Base-by-base conservation (phyloP, 1,140 invertebrate genomes). In the Euura saliciscinereae region DNA sequence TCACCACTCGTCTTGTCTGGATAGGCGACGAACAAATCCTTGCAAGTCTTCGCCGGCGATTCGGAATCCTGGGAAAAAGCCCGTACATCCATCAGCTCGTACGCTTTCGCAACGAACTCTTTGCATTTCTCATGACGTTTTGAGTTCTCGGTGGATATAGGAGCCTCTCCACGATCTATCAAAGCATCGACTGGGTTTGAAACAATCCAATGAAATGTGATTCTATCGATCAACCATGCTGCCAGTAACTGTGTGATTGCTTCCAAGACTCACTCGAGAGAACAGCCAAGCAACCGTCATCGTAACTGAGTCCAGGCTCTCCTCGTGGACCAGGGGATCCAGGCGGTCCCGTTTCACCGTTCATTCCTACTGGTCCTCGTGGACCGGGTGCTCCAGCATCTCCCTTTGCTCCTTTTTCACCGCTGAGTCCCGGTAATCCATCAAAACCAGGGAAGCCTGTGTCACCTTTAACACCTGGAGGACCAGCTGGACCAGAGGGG, bases 1-100 rank as follows among this genome's bases (percentile, higher is more conserved):
- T 86, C 83, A 94, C 94, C 94, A 78, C 91, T 94, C 69, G 88
- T 79, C 75, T 92, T 90, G 43, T 93, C 89, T 5, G 95, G 94
- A 85, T 95, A 91, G 69, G 93, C 92, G 7, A 90, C 89, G 68
- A 91, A 90, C 66, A 98, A 91, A 82, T 97, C 94, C 46, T 90
- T 89, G 81, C 96, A 98, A 4, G 94, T 96, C 82, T 93, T 94
- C 0, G 94, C 95, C 4, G 96, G 96, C 7, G 92, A 91, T 44
- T 90, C 96, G 74, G 0, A 94, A 93, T 80, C 94, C 94, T 66
- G 92, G 75, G 87, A 1, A 96, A 91, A 0, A 96, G 80, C 79
- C 93, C 89, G 76, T 91, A 28, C 28, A 28, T 94, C 93, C 0
- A 97, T 86, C 74, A 94, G 91, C 83, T 96, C 92, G 75, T 96